Evolutionary conservation across 2,888 invertebrate species (phyloP).

Genomic region (Tholera decimalis): DNA sequence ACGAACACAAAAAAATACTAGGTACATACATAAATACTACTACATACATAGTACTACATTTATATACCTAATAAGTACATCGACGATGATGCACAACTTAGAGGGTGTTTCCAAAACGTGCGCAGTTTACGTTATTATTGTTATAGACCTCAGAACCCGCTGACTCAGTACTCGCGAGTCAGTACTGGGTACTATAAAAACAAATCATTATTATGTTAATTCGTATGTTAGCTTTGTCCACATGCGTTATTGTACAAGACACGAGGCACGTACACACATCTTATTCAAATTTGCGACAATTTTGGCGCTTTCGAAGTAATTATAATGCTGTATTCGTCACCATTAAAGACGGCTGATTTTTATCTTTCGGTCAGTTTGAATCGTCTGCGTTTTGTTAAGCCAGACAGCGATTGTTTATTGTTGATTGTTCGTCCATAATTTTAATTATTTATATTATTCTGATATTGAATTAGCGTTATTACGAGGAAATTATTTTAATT

Average conservation of each 20-base stretch:
- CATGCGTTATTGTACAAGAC: slow-evolving; percentile 76
- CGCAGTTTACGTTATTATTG: slow-evolving; percentile 65
- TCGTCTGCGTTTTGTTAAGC: slow-evolving; percentile 41
- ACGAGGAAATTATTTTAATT: slow-evolving; percentile 11
- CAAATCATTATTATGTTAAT: slow-evolving; percentile 81
- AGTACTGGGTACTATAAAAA: slow-evolving; percentile 55
- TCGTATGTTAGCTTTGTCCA: slow-evolving; percentile 76
- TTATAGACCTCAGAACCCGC: slow-evolving; percentile 14
- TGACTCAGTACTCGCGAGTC: slow-evolving; percentile 33
- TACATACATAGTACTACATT: no score
- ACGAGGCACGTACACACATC: slow-evolving; percentile 78
- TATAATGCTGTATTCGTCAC: slow-evolving; percentile 38
- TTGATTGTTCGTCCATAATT: slow-evolving; percentile 27
- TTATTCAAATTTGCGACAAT: slow-evolving; percentile 56
- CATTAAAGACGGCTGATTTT: slow-evolving; percentile 41
- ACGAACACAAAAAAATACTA: no score
- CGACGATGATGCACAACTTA: slow-evolving; percentile 47
- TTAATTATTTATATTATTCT: slow-evolving; percentile 18
- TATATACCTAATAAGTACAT: background rate
- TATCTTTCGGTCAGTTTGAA: slow-evolving; percentile 36
- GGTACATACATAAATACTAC: no score
- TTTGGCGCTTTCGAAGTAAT: slow-evolving; percentile 62
- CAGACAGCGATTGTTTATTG: slow-evolving; percentile 46
- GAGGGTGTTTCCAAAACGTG: slow-evolving; percentile 76
- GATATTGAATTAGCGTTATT: slow-evolving; percentile 4